These are phyloP conservation scores for Oenanthe oenanthe DNA, from an alignment of 2,113 vertebrate genomes.

Conservation along the genomic window DNA sequence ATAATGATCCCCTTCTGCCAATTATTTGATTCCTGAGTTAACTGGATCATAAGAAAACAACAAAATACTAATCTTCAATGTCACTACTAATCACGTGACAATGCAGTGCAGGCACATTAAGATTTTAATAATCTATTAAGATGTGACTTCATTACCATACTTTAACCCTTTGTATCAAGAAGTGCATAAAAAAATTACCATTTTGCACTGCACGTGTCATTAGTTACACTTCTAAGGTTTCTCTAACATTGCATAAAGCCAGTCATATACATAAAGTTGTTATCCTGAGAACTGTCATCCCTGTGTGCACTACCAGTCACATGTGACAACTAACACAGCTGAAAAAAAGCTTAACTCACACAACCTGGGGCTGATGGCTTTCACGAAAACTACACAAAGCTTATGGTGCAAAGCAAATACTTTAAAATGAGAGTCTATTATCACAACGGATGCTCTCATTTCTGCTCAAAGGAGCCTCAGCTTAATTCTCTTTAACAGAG, in stretches of 20 bases:
- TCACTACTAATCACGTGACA: rapidly evolving
- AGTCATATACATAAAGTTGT: not conserved
- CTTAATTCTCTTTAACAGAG: not conserved
- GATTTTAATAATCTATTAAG: not conserved
- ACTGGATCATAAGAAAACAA: not conserved
- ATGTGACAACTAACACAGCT: not conserved
- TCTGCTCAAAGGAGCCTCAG: not conserved
- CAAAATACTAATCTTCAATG: not conserved
- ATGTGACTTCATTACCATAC: not conserved
- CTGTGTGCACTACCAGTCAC: not conserved
- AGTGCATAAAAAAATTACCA: not conserved
- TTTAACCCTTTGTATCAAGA: not conserved
- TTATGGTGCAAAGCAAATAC: not conserved
- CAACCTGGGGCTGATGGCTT: not conserved
- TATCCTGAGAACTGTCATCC: not conserved
- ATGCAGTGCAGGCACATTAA: not conserved
- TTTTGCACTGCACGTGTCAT: rapidly evolving
- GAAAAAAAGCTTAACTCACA: not conserved
- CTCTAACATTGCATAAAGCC: not conserved
- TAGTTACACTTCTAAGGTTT: not conserved
- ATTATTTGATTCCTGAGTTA: not conserved
- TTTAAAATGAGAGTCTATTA: not conserved
- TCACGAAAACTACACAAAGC: not conserved
- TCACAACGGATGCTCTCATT: not conserved
- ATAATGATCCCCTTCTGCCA: not conserved